Evolutionary conservation across 2,888 invertebrate species (phyloP).

Genomic region (Icerya purchasi): DNA sequence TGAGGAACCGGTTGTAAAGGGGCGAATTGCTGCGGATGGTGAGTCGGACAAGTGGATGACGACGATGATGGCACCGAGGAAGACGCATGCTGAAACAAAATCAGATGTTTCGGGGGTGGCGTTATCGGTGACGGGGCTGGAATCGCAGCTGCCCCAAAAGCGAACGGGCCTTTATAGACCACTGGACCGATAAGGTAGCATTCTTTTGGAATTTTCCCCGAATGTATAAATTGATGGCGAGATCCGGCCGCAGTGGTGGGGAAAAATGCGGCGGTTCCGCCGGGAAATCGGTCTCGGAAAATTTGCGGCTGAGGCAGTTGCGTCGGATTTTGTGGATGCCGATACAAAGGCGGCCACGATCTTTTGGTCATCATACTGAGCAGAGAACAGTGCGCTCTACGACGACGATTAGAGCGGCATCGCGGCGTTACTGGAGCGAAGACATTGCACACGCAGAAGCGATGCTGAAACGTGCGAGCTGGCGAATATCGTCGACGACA

Average conservation of each 20-base stretch:
- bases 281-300: too few relatives aligned
- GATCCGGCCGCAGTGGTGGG: slow-evolving; percentile 17
- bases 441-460: too few relatives aligned
- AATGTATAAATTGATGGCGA: slow-evolving; percentile 17
- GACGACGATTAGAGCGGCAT: too few relatives aligned
- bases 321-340: slow-evolving; percentile 20
- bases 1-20: neutral
- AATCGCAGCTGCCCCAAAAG: neutral
- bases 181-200: neutral
- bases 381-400: too few relatives aligned
- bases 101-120: neutral
- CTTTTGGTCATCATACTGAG: slow-evolving; percentile 27
- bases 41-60: neutral
- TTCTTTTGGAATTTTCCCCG: neutral
- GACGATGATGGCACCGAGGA: neutral
- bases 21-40: too few relatives aligned
- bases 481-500: too few relatives aligned
- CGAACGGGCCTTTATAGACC: neutral
- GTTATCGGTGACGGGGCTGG: too few relatives aligned
- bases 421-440: too few relatives aligned
- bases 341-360: slow-evolving; percentile 43
- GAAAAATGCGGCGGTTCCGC: too few relatives aligned
- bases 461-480: too few relatives aligned
- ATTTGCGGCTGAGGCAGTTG: neutral
- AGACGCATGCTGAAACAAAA: neutral